phyloP scores from a whole-genome alignment of 2,113 vertebrate species.

The Romanogobio albipinnatus region DNA sequence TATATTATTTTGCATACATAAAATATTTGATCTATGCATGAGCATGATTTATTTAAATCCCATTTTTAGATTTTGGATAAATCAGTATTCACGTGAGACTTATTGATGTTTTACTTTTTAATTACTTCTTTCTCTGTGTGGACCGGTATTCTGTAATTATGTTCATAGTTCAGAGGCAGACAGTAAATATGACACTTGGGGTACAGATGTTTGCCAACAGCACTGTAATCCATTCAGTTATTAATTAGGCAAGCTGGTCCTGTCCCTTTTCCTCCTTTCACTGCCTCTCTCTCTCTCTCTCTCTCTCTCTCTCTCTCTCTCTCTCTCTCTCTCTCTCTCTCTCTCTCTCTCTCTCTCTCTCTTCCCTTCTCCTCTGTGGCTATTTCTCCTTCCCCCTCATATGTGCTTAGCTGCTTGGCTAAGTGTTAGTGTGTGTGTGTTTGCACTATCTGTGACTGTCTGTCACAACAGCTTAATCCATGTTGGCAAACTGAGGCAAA shows the following conservation, averaged over 20 bases:
- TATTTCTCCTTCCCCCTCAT: conserved; percentile 14
- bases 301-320: conserved; percentile 12
- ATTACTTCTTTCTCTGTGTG: conserved; percentile 17
- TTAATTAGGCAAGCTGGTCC: conserved; percentile 64
- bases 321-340: conserved; percentile 7
- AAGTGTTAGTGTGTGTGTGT: conserved; percentile 41
- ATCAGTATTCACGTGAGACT: conserved; percentile 4
- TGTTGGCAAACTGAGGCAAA: conserved; percentile 71
- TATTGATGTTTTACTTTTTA: conserved; percentile 12
- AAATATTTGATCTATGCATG: background rate
- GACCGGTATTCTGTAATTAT: conserved; percentile 33
- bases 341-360: conserved; percentile 15
- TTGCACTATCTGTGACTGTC: conserved; percentile 53
- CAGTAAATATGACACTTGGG: conserved; percentile 50
- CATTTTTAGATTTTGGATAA: background rate
- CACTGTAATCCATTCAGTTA: conserved; percentile 66
- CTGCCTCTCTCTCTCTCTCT: conserved; percentile 14
- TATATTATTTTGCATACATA: background rate
- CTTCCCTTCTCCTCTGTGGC: conserved; percentile 10
- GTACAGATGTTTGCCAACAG: conserved; percentile 62
- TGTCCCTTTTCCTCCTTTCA: conserved; percentile 60
- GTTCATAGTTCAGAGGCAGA: conserved; percentile 48
- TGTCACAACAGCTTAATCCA: conserved; percentile 70
- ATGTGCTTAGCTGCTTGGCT: conserved; percentile 30
- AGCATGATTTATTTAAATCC: background rate